A percentile compares a stretch with the other conserved stretches of the same genome.
Evolutionary conservation across 2,113 vertebrate genomes (phyloP).

Genomic region (Vombatus ursinus): DNA sequence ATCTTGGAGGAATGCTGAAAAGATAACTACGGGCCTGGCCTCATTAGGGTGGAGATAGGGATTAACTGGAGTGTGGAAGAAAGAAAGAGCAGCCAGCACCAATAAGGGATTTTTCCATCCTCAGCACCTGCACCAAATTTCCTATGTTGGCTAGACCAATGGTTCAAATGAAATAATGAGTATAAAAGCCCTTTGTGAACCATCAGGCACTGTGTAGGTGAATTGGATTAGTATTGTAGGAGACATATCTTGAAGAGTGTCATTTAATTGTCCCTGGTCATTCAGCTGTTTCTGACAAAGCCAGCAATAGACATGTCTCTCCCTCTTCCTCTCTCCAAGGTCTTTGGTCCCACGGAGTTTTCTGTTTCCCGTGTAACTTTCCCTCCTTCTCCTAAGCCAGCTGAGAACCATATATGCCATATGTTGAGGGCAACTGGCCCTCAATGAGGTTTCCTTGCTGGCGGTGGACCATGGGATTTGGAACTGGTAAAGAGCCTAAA

Average conservation of each 20-base stretch:
- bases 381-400: not conserved
- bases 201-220: not conserved
- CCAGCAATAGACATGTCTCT: not conserved
- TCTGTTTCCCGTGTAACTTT: not conserved
- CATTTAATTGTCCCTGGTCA: not conserved
- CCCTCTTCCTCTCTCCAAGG: not conserved
- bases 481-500: not conserved
- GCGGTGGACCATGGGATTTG: not conserved
- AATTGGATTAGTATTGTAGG: not conserved
- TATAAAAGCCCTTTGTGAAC: not conserved
- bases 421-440: no score
- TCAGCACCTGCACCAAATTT: not conserved
- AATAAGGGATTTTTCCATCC: not conserved
- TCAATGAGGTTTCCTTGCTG: not conserved
- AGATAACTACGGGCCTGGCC: not conserved
- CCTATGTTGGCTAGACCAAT: not conserved
- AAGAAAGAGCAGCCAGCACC: not conserved
- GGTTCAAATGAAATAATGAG: not conserved
- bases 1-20: slow-evolving; percentile 10
- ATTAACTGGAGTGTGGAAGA: not conserved
- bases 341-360: not conserved
- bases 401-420: not conserved
- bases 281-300: not conserved
- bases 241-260: not conserved
- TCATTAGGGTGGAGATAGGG: not conserved